Evolutionary conservation across 35 echinoderm and acorn worm genomes (phyloP), one percentile per base, ranked within the genome.

Genomic region (Heliocidaris tuberculata): DNA sequence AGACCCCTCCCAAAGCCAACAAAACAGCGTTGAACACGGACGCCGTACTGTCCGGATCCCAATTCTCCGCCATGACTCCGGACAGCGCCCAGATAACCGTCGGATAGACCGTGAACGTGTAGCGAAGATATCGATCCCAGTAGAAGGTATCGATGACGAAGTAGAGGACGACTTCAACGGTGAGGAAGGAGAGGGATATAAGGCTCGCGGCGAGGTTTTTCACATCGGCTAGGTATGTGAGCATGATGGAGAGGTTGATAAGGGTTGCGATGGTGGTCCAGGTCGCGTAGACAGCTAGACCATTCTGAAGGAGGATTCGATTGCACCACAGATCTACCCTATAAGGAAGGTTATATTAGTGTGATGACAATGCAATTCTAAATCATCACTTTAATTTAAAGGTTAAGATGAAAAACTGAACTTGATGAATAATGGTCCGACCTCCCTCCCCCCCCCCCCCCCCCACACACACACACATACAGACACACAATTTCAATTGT

Each of bases 251-350:
- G 19, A 97, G 86, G 70, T 99, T 97, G 47, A 99, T 92, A 4
- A 97, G 95, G n/a, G 96, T 96, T 24, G 98, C 98, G 59, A 99
- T 96, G 61, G 93, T 96, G 49, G 85, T 88, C 98, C 98, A 99
- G 0, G 98, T 97, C 30, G 96, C 94, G 93, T 97, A 99, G 19
- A 97, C 59, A 29, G 94, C 90, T 48, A 99, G 19, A 52, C 98
- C 98, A 90, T 99, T 99, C 60, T 97, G 98, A 48, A 99, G 42
- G 17, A 99, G 86, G 13, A 97, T 49, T 47, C 98, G 94, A 86
- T 95, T 94, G 48, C 95, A 92, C 42, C 86, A 70, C 2, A 97
- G 85, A 85, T 99, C 95, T 19, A 87, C 30, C 95, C 97, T 98
- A 93, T 42, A 97, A 93, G 1, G 27, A 52, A 27, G 61, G 92